Evolutionary conservation across 2,888 invertebrate genomes (phyloP).

Genomic region (Amblyteles armatorius): DNA sequence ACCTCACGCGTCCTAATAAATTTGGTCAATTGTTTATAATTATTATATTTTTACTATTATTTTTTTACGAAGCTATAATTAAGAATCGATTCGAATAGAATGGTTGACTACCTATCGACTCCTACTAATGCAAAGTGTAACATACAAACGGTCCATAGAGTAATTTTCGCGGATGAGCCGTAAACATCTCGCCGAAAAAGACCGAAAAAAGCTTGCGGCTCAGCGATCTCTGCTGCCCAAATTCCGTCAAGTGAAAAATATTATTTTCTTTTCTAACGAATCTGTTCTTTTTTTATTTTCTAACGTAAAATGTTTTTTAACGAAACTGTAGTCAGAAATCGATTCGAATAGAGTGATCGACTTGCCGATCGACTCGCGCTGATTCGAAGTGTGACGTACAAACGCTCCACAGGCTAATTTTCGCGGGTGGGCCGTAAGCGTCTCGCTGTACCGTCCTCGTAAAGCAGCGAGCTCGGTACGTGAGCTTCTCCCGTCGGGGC

Average conservation of each 20-base stretch:
- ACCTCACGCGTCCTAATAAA: background rate
- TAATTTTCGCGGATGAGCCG: conserved; percentile 23
- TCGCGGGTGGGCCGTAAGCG: conserved; percentile 21
- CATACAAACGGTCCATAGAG: background rate
- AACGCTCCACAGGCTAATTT: conserved; percentile 6
- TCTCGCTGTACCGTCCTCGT: conserved; percentile 9
- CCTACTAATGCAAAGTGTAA: background rate
- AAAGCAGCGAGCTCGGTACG: background rate
- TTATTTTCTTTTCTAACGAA: too few species aligned
- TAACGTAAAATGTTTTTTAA: too few species aligned
- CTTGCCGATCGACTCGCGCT: background rate
- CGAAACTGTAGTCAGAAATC: too few species aligned
- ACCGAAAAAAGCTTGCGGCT: background rate
- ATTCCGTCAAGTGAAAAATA: background rate
- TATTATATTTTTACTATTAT: too few species aligned
- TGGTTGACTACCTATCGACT: background rate
- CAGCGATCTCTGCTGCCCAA: background rate
- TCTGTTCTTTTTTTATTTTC: too few species aligned
- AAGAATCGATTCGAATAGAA: too few species aligned
- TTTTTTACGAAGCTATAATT: too few species aligned
- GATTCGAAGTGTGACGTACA: background rate
- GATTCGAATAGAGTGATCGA: background rate
- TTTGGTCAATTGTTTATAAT: background rate
- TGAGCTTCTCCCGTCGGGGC: conserved; percentile 8
- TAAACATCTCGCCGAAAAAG: conserved; percentile 4